These are phyloP conservation scores for Porites lutea DNA, from an alignment of 64 coral and sea anemone species.

Conservation along the genomic window DNA sequence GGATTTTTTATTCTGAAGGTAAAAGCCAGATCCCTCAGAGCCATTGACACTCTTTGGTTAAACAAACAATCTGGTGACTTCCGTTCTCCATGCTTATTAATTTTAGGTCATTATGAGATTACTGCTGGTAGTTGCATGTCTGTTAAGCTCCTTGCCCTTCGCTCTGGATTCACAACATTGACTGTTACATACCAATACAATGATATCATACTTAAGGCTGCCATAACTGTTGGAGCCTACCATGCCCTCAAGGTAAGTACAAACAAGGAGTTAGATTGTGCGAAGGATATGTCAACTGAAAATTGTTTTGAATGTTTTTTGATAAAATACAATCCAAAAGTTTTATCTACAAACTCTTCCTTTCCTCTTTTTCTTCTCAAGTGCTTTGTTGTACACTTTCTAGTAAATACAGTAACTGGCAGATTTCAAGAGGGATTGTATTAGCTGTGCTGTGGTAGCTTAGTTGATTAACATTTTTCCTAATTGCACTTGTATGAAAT, in stretches of 20 bases:
- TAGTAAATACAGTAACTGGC: too few relatives aligned
- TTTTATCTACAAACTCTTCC: too few relatives aligned
- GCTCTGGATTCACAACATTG: slow-evolving; percentile 77
- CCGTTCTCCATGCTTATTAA: background rate
- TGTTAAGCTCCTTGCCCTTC: slow-evolving; percentile 75
- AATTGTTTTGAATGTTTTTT: too few relatives aligned
- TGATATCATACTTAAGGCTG: slow-evolving; percentile 80
- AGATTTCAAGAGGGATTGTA: too few relatives aligned
- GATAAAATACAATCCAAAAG: too few relatives aligned
- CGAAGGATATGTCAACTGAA: too few relatives aligned
- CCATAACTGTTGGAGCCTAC: slow-evolving; percentile 89
- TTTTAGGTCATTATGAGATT: slow-evolving; percentile 88
- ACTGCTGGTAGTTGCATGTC: slow-evolving; percentile 84
- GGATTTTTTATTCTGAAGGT: too few relatives aligned
- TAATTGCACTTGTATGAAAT: background rate
- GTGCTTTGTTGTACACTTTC: too few relatives aligned
- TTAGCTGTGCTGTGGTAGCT: too few relatives aligned
- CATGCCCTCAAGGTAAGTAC: slow-evolving; percentile 77
- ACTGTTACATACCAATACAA: slow-evolving; percentile 95
- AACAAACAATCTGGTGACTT: background rate
- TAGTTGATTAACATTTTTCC: background rate
- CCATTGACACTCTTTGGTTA: background rate
- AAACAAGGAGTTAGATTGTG: too few relatives aligned
- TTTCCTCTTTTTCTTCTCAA: too few relatives aligned
- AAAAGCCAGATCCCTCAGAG: too few relatives aligned